Base-by-base conservation (phyloP, 2,888 invertebrate species). In the Palloptera scutellata region DNA sequence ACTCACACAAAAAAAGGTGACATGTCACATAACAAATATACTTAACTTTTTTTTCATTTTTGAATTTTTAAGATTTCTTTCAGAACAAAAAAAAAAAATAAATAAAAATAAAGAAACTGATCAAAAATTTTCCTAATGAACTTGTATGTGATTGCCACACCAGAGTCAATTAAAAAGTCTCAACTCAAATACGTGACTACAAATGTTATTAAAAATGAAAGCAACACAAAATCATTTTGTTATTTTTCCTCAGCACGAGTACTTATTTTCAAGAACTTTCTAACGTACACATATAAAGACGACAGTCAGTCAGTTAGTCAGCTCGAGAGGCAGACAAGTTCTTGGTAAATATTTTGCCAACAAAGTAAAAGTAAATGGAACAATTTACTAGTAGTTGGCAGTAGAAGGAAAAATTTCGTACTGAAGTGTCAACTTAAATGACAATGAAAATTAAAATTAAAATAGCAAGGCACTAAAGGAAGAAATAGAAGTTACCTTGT, bases 111-210 rank as follows among this genome's bases (percentile, higher is more conserved):
- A n/a, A n/a, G n/a, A n/a, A n/a, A n/a, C 42, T 53, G 58, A 43
- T 64, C n/a, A 64, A 41, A 52, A 66, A 57, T 57, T 66, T 64
- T 67, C 58, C 62, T 71, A 72, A 81, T 80, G 76, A 81, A 81
- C 68, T 71, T 61, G 64, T 61, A 42, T 40, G 64, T 40, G 57
- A 51, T 52, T 71, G 74, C 73, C 72, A 71, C 72, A 76, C 72
- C 72, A 67, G 73, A 82, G 83, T 83, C 83, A 83, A 83, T 83
- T 83, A 83, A 82, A 80, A 79, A 75, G 76, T 75, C 75, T 75
- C 70, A 77, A 73, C 64, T 59, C 68, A 75, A 77, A 75, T 77
- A 83, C 83, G 83, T 83, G 83, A 82, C 79, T 71, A 55, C 74
- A 72, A 73, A 71, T 67, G 65, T 68, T 71, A 70, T 64, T 70